Percentiles rank a stretch among this genome's conserved stretches.
phyloP scores from a whole-genome alignment of 2,113 vertebrate species.

The Lampris megalopsis region DNA sequence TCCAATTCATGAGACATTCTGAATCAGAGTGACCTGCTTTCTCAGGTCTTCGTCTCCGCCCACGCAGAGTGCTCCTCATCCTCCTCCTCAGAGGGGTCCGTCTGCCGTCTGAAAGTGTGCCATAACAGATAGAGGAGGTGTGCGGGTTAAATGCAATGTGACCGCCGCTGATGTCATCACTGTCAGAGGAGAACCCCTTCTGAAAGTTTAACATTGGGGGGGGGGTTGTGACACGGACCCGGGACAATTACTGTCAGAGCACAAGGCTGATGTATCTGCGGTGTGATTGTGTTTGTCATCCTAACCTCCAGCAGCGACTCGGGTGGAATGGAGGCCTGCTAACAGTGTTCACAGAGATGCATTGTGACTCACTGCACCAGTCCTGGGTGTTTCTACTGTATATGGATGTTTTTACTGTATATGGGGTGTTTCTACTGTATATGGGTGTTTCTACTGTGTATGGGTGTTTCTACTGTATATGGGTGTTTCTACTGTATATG shows the following conservation, averaged over 20 bases:
- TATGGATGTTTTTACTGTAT: too few relatives aligned
- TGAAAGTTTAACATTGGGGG: constrained; percentile 60
- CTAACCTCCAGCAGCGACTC: constrained; percentile 62
- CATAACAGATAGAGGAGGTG: constrained; percentile 72
- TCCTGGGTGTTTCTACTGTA: constrained; percentile 4
- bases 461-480: too few relatives aligned
- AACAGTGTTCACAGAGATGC: constrained; percentile 13
- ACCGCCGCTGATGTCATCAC: constrained; percentile 59
- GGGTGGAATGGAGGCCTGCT: constrained; percentile 43
- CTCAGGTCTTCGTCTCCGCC: constrained; percentile 16
- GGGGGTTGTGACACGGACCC: constrained; percentile 48
- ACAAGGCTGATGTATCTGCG: constrained; percentile 72
- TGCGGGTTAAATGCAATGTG: constrained; percentile 69
- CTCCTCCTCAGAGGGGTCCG: constrained; percentile 52
- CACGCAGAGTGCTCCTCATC: constrained; percentile 47
- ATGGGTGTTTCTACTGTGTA: too few relatives aligned
- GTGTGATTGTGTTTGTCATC: constrained; percentile 73
- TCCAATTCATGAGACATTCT: constrained; percentile 22
- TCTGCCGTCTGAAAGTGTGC: constrained; percentile 75
- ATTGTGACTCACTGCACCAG: constrained; percentile 17
- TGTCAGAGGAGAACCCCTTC: constrained; percentile 59
- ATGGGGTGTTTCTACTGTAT: too few relatives aligned
- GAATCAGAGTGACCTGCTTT: constrained; percentile 19
- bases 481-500: too few relatives aligned
- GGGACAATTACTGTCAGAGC: constrained; percentile 74